phyloP scores from a whole-genome alignment of 2,113 vertebrate genomes.

The Condylura cristata region DNA sequence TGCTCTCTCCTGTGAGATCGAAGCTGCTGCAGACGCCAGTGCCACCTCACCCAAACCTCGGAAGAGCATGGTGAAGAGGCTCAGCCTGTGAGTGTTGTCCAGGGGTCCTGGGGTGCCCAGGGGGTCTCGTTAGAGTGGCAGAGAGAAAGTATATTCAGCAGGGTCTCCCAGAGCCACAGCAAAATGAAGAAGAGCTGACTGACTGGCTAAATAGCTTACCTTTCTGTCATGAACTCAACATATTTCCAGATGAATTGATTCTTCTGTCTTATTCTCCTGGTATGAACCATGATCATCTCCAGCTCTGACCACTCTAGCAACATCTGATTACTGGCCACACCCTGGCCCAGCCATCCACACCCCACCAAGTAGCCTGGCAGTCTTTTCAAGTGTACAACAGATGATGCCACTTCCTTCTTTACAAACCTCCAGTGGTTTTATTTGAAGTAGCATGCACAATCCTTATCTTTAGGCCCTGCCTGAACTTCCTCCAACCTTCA shows the following conservation, averaged over 20 bases:
- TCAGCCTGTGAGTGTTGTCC: conserved; percentile 92
- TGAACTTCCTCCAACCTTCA: neutral
- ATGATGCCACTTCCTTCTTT: neutral
- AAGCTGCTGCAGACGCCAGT: conserved; percentile 89
- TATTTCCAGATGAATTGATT: neutral
- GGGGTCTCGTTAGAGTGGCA: neutral
- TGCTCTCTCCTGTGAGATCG: conserved; percentile 91
- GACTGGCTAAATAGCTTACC: neutral
- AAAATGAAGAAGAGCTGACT: neutral
- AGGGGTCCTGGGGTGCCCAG: neutral
- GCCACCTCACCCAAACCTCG: conserved; percentile 91
- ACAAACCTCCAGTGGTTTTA: neutral
- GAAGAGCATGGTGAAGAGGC: conserved; percentile 97
- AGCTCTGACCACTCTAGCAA: neutral
- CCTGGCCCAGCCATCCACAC: neutral
- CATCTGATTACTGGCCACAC: neutral
- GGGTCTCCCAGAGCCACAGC: neutral
- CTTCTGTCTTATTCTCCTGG: neutral
- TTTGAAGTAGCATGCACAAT: neutral
- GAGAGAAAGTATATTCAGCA: neutral
- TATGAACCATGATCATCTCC: accelerated
- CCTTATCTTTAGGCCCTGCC: neutral
- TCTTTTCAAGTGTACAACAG: neutral
- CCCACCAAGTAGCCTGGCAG: neutral
- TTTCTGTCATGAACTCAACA: neutral